Conservation (phyloP, 2,797 vertebrate species). For the Tachyglossus aculeatus region DNA sequence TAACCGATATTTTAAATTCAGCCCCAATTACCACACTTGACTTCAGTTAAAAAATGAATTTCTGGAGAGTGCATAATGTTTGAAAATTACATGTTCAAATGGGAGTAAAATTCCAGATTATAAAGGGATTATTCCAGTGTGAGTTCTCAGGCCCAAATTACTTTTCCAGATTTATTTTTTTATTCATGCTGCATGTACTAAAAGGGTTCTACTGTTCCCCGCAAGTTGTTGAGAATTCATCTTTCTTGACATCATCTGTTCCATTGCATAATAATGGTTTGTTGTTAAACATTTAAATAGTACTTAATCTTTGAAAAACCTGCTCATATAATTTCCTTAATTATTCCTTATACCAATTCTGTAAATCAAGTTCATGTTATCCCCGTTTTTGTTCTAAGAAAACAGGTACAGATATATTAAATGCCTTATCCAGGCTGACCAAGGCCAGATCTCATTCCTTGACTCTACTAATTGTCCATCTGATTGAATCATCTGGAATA, state of each 20-base stretch:
- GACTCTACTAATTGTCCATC: too few species aligned
- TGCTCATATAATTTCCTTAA: background rate
- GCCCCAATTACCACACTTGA: conserved; percentile 4
- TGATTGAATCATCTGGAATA: too few species aligned
- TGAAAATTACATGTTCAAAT: background rate
- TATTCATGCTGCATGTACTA: background rate
- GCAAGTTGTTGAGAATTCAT: too few species aligned
- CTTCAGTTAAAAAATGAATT: background rate
- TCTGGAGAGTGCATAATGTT: background rate
- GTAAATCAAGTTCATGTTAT: too few species aligned
- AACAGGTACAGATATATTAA: too few species aligned
- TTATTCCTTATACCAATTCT: background rate
- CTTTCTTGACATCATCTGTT: too few species aligned
- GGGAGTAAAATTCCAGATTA: background rate
- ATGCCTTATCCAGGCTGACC: too few species aligned
- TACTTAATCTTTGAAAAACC: background rate
- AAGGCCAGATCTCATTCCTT: too few species aligned
- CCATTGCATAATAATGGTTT: too few species aligned
- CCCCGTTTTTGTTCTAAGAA: too few species aligned
- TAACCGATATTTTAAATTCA: conserved; percentile 1
- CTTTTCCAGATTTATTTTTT: background rate
- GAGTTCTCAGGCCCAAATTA: background rate
- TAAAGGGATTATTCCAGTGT: background rate
- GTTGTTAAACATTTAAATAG: background rate
- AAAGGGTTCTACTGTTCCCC: too few species aligned